Evolutionary conservation across 2,888 invertebrate species (phyloP).

Genomic region (Furcula furcula): DNA sequence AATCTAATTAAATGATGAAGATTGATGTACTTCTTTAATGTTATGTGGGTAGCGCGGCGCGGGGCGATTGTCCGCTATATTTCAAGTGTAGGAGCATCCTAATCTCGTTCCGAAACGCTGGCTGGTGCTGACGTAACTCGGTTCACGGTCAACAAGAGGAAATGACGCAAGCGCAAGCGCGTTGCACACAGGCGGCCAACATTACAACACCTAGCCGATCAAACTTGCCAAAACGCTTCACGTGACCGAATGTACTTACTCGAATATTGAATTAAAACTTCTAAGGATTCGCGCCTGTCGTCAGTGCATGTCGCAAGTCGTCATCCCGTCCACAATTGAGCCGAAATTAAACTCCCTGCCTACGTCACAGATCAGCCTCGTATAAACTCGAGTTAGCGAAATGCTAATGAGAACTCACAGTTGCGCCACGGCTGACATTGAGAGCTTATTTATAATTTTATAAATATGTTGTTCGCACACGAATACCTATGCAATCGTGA

Average conservation of each 20-base stretch:
- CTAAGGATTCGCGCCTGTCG: conserved; percentile 29
- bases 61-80: conserved; percentile 51
- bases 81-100: conserved; percentile 59
- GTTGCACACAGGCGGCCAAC: conserved; percentile 44
- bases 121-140: conserved; percentile 65
- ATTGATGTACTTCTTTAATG: conserved; percentile 16
- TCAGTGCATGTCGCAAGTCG: conserved; percentile 18
- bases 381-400: conserved; percentile 27
- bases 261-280: conserved; percentile 22
- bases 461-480: conserved; percentile 21
- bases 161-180: conserved; percentile 71
- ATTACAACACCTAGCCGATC: conserved; percentile 52
- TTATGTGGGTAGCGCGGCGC: conserved; percentile 20
- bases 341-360: conserved; percentile 27
- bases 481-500: conserved; percentile 9
- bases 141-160: conserved; percentile 79
- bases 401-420: conserved; percentile 33
- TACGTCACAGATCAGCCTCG: conserved; percentile 13
- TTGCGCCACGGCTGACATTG: conserved; percentile 46
- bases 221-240: conserved; percentile 59
- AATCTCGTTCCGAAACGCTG: conserved; percentile 55
- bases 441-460: conserved; percentile 26
- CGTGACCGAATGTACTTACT: conserved; percentile 38
- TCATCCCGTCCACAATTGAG: conserved; percentile 18
- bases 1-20: neutral